phyloP scores from a whole-genome alignment of 2,113 vertebrate genomes.

The Cheilinus undulatus region DNA sequence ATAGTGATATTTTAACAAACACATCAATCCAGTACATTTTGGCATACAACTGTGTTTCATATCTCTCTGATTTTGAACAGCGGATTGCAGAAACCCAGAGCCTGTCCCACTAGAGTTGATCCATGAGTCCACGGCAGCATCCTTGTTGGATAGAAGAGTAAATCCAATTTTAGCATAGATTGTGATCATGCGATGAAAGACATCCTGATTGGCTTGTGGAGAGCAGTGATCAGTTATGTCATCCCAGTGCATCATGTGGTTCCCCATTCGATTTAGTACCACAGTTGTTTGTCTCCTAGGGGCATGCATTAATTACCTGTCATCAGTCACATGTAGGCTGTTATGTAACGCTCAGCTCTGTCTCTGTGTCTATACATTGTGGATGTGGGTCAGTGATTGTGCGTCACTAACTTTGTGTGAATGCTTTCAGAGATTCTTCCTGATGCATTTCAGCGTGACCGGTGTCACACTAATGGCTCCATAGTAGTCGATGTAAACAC shows the following conservation, averaged over 20 bases:
- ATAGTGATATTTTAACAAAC: too few relatives aligned
- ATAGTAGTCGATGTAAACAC: conserved; percentile 1
- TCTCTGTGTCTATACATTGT: conserved; percentile 12
- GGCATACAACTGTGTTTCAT: not conserved
- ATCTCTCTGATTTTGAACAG: not conserved
- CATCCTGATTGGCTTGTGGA: not conserved
- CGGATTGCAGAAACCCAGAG: not conserved
- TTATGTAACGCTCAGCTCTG: conserved; percentile 33
- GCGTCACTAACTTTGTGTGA: conserved; percentile 17
- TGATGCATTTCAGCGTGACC: not conserved
- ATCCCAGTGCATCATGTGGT: conserved; percentile 5
- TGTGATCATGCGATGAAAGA: not conserved
- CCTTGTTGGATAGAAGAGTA: not conserved
- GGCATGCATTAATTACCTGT: conserved; percentile 22
- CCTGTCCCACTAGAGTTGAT: conserved; percentile 39
- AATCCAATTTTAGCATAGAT: not conserved
- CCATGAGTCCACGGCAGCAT: conserved; percentile 1
- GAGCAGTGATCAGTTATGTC: conserved; percentile 16
- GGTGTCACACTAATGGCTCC: not conserved
- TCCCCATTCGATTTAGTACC: not conserved
- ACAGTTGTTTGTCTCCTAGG: conserved; percentile 7
- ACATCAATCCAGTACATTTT: not conserved
- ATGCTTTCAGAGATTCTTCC: not conserved
- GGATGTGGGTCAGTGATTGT: conserved; percentile 28
- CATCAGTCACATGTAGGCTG: conserved; percentile 4